Evolutionary conservation across 2,797 vertebrate genomes (phyloP).

Genomic region (Rhabdophis nuchalis): DNA sequence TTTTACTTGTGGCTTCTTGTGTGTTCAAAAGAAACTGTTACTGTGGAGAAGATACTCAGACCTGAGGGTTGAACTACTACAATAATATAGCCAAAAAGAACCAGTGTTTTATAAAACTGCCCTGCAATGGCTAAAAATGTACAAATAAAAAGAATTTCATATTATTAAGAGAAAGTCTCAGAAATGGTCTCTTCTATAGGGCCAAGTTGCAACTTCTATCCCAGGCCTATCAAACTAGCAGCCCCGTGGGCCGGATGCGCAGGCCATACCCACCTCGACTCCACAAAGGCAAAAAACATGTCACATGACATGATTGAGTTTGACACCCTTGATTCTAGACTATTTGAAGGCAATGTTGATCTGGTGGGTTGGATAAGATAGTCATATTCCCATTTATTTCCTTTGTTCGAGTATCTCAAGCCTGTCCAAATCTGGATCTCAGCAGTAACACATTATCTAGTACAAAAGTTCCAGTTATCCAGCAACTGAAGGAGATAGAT

Average conservation of each 20-base stretch:
- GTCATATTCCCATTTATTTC: background rate
- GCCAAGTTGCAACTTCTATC: background rate
- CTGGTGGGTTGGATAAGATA: background rate
- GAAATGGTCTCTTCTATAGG: too few species aligned
- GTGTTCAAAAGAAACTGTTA: background rate
- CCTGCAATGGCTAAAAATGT: background rate
- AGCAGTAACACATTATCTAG: background rate
- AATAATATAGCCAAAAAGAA: background rate
- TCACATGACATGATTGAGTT: background rate
- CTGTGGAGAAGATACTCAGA: background rate
- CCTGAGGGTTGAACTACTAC: background rate
- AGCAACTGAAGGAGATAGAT: background rate
- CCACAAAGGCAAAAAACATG: background rate
- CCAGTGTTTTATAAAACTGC: background rate
- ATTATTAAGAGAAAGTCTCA: too few species aligned
- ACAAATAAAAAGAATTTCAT: background rate
- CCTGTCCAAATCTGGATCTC: background rate
- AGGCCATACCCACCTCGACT: background rate
- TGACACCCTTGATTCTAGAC: background rate
- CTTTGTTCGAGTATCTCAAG: background rate
- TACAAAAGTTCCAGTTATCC: background rate
- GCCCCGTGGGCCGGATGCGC: accelerated
- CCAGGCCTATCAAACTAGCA: background rate
- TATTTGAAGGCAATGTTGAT: background rate
- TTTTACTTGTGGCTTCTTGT: background rate